Percentiles rank a stretch among this genome's conserved stretches.
Evolutionary conservation across 2,888 invertebrate genomes (phyloP).

Genomic region (Cremastinae sp.): DNA sequence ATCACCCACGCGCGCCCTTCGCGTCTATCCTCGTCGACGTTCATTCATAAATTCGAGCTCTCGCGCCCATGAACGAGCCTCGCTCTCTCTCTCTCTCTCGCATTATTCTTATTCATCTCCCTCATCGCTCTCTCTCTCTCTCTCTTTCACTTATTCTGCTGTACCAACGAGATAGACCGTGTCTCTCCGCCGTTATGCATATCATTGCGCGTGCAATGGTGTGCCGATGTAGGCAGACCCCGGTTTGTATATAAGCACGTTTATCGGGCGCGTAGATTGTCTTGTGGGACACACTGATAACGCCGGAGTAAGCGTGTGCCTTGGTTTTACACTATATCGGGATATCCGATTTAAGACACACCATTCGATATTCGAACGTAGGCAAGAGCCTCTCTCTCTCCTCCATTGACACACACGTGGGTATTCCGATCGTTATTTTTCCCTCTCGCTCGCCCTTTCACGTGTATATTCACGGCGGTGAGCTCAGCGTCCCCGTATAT

Average conservation of each 20-base stretch:
- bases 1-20: conserved; percentile 66
- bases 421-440: conserved; percentile 24
- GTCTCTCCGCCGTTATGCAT: not conserved
- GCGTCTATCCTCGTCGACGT: conserved; percentile 72
- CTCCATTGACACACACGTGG: conserved; percentile 27
- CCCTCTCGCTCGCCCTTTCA: conserved; percentile 52
- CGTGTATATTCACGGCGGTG: conserved; percentile 33
- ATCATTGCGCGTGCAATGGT: not conserved
- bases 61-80: conserved; percentile 50
- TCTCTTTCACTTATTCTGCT: too few species aligned
- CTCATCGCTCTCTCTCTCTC: conserved; percentile 24
- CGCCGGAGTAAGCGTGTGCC: too few species aligned
- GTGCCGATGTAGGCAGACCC: too few species aligned
- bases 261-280: too few species aligned
- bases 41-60: conserved; percentile 65
- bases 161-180: too few species aligned
- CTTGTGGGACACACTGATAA: too few species aligned
- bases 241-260: too few species aligned
- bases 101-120: too few species aligned
- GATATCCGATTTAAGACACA: too few species aligned
- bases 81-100: conserved; percentile 42
- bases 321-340: too few species aligned
- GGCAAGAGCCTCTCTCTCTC: conserved; percentile 26
- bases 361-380: conserved; percentile 34
- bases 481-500: not conserved